phyloP scores from a whole-genome alignment of 2,888 invertebrate genomes.

The Copidosoma aretas region DNA sequence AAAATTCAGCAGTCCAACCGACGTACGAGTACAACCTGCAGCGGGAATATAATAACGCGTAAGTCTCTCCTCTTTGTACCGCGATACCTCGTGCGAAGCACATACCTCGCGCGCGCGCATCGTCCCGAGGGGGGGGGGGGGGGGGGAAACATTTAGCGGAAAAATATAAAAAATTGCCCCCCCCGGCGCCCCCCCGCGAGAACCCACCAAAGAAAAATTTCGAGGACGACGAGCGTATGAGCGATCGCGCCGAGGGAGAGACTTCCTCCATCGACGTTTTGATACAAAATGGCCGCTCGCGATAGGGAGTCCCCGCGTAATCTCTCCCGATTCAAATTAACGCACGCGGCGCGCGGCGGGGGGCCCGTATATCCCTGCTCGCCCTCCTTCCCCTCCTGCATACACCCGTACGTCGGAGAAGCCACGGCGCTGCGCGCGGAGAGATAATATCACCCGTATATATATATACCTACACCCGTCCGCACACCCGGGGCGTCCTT shows the following conservation, averaged over 20 bases:
- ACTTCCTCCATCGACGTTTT: constrained; percentile 62
- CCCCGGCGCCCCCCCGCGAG: too few species aligned
- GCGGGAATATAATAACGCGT: not conserved
- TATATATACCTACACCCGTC: constrained; percentile 43
- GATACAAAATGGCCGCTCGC: constrained; percentile 63
- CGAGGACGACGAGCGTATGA: constrained; percentile 35
- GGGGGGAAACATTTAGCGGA: constrained; percentile 20
- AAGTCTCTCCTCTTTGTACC: too few species aligned
- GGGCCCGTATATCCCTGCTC: constrained; percentile 31
- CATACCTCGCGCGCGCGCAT: not conserved
- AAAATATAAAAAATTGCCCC: constrained; percentile 31
- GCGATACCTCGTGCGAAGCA: not conserved
- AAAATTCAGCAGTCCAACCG: not conserved
- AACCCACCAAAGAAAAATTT: too few species aligned
- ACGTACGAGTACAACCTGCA: not conserved
- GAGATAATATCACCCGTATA: constrained; percentile 56
- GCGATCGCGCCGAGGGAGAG: constrained; percentile 42
- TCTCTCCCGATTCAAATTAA: constrained; percentile 70
- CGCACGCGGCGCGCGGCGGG: constrained; percentile 62
- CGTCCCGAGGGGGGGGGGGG: not conserved
- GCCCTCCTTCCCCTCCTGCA: constrained; percentile 10
- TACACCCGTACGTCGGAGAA: constrained; percentile 4
- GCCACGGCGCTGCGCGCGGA: not conserved
- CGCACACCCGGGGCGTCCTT: not conserved
- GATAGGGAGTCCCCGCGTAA: constrained; percentile 65